A percentile compares a stretch with the other conserved stretches of the same genome.
Conservation (phyloP, 2,797 vertebrate genomes). For the Margarornis squamiger region DNA sequence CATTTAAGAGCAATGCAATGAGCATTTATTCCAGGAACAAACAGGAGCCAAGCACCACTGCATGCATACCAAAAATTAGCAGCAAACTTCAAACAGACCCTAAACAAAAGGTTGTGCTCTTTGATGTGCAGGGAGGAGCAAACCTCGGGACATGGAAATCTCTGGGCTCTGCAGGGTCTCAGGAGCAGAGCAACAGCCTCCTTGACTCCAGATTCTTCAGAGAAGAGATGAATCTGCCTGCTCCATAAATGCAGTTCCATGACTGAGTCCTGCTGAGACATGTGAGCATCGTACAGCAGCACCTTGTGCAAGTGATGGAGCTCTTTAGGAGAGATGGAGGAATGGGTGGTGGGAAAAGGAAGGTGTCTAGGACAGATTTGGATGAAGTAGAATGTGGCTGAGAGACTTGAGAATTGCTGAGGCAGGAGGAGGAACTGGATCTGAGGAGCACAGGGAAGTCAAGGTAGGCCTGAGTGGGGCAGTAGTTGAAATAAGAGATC, state of each 20-base stretch:
- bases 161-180: neutral
- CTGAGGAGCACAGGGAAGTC: neutral
- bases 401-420: neutral
- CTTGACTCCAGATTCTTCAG: neutral
- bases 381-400: neutral
- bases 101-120: slow-evolving; percentile 19
- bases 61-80: slow-evolving; percentile 60
- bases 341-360: neutral
- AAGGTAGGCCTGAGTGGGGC: neutral
- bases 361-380: neutral
- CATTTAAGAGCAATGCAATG: slow-evolving; percentile 65
- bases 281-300: rapidly evolving
- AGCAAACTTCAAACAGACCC: slow-evolving; percentile 32
- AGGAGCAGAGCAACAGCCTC: neutral
- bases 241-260: neutral
- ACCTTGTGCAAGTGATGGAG: neutral
- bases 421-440: neutral
- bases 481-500: neutral
- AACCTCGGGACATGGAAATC: neutral
- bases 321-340: neutral
- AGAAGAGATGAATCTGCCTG: rapidly evolving
- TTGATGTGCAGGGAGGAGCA: neutral
- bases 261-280: neutral
- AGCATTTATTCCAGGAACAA: slow-evolving; percentile 59
- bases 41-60: neutral